phyloP scores from a whole-genome alignment of 2,888 invertebrate species.

The Schizaphis graminum region DNA sequence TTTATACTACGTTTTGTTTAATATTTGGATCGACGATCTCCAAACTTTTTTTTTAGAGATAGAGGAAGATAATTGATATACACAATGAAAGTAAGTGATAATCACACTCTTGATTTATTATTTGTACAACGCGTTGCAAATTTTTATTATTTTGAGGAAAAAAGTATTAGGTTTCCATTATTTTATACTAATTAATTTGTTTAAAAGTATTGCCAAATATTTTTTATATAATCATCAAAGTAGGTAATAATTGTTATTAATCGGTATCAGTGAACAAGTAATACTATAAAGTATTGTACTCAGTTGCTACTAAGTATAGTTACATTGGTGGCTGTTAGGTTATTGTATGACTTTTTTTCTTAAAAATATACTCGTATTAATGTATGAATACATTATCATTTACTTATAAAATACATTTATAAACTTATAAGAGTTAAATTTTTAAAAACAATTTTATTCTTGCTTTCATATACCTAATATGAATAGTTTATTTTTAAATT shows the following conservation, averaged over 20 bases:
- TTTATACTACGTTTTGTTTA: neutral
- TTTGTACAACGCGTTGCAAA: neutral
- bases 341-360: neutral
- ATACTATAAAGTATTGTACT: too few species aligned
- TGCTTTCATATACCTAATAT: neutral
- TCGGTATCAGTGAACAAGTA: neutral
- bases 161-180: neutral
- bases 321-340: neutral
- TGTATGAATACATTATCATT: neutral
- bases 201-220: neutral
- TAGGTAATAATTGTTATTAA: neutral
- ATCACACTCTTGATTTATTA: neutral
- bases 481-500: neutral
- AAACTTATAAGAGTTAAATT: neutral
- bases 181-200: neutral
- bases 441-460: neutral
- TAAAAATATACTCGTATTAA: neutral
- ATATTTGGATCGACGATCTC: neutral
- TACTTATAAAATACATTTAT: neutral
- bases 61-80: neutral
- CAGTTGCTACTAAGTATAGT: neutral
- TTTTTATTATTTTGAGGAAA: neutral
- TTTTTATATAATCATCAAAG: neutral
- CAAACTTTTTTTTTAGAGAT: too few species aligned
- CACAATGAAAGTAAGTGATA: neutral